phyloP scores from a whole-genome alignment of 2,888 invertebrate species.

The Hoplodrina ambigua region DNA sequence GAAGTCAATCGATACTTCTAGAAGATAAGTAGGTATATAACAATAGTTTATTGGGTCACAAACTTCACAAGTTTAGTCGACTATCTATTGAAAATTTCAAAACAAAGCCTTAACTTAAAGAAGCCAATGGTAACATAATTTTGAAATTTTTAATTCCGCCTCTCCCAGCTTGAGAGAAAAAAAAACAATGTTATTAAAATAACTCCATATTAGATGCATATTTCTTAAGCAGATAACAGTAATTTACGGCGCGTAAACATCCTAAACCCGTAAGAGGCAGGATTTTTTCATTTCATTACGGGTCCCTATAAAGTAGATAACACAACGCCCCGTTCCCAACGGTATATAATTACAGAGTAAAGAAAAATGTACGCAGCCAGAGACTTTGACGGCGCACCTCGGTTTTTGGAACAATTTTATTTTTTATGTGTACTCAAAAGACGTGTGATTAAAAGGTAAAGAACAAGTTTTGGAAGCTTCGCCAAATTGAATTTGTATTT shows the following conservation, averaged over 20 bases:
- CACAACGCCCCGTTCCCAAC: conserved; percentile 57
- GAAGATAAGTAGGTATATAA: conserved; percentile 29
- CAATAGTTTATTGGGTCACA: conserved; percentile 35
- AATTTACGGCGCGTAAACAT: conserved; percentile 64
- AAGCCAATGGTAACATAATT: not conserved
- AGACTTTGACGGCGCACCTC: conserved; percentile 53
- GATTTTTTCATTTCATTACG: conserved; percentile 68
- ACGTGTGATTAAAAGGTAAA: conserved; percentile 55
- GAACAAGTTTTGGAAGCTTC: conserved; percentile 48
- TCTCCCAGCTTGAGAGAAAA: conserved; percentile 15
- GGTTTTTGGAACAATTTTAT: conserved; percentile 55
- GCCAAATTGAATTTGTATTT: conserved; percentile 52
- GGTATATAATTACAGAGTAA: conserved; percentile 65
- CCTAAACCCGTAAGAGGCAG: conserved; percentile 62
- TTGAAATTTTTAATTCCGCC: conserved; percentile 28
- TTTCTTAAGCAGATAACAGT: conserved; percentile 64
- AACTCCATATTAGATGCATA: conserved; percentile 65
- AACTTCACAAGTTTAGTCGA: conserved; percentile 18
- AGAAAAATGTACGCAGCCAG: conserved; percentile 60
- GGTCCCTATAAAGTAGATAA: conserved; percentile 66
- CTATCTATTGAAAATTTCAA: conserved; percentile 31
- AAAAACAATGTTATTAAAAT: conserved; percentile 59
- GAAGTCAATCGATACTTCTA: conserved; percentile 44
- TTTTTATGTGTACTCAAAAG: conserved; percentile 54
- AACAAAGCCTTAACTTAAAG: conserved; percentile 32